phyloP scores from a whole-genome alignment of 2,797 vertebrate genomes.

The Xiphophorus birchmanni region DNA sequence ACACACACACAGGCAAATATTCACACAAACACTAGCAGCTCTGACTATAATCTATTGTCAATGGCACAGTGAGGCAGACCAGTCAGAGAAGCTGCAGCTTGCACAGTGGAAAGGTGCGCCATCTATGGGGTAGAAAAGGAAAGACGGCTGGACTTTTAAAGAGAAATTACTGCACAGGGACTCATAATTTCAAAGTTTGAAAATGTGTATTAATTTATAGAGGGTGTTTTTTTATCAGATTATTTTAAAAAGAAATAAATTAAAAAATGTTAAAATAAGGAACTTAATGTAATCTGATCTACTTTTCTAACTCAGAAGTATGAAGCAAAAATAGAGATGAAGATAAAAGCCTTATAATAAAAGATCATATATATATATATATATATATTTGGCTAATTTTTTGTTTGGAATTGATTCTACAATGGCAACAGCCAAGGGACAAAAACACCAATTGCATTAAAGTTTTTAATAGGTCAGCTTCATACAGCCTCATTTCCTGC shows the following conservation, averaged over 20 bases:
- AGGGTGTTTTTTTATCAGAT: not conserved
- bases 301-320: not conserved
- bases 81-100: conserved; percentile 23
- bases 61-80: conserved; percentile 50
- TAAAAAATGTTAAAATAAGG: not conserved
- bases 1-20: conserved; percentile 9
- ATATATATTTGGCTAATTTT: not conserved
- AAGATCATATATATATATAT: too few relatives aligned
- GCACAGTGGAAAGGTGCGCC: conserved; percentile 18
- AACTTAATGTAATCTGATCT: not conserved
- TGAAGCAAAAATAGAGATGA: not conserved
- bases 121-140: conserved; percentile 20
- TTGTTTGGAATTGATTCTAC: not conserved
- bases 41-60: conserved; percentile 66
- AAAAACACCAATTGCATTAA: conserved; percentile 1
- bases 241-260: not conserved
- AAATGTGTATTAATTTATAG: not conserved
- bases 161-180: not conserved
- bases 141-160: not conserved
- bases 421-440: not conserved
- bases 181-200: not conserved
- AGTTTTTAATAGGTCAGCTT: not conserved
- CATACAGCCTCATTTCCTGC: not conserved
- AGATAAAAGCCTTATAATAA: not conserved
- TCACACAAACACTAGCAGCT: conserved; percentile 34